phyloP scores from a whole-genome alignment of 1,140 invertebrate genomes.

The Epicauta chinensis region DNA sequence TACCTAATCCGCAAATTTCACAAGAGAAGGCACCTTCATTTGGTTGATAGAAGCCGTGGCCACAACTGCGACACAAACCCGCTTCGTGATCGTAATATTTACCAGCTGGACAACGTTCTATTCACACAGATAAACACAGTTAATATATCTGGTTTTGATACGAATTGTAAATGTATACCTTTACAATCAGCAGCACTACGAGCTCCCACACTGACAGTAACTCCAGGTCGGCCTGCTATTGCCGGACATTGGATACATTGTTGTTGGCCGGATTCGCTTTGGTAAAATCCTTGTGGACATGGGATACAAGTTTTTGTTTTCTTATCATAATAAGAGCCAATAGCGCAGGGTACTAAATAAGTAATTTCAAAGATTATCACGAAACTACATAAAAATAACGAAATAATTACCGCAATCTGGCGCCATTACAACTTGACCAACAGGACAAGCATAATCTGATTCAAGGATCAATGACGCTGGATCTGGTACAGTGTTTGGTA shows the following conservation, averaged over 20 bases:
- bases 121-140: slow-evolving; percentile 23
- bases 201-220: slow-evolving; percentile 80
- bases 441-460: slow-evolving; percentile 88
- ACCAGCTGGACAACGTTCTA: slow-evolving; percentile 83
- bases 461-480: slow-evolving; percentile 77
- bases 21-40: slow-evolving; percentile 88
- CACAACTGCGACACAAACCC: slow-evolving; percentile 82
- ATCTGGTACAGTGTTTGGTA: slow-evolving; percentile 91
- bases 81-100: slow-evolving; percentile 84
- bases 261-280: slow-evolving; percentile 86
- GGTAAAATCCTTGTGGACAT: slow-evolving; percentile 87
- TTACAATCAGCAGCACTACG: slow-evolving; percentile 85
- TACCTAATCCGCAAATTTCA: slow-evolving; percentile 81
- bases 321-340: slow-evolving; percentile 82
- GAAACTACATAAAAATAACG: slow-evolving; percentile 41
- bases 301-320: slow-evolving; percentile 69
- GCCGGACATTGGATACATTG: slow-evolving; percentile 82
- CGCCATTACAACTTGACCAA: slow-evolving; percentile 87
- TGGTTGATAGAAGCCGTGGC: slow-evolving; percentile 90
- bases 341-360: slow-evolving; percentile 81
- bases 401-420: slow-evolving; percentile 65
- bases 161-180: slow-evolving; percentile 46
- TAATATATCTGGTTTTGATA: background rate
- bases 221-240: slow-evolving; percentile 78
- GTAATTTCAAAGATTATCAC: slow-evolving; percentile 4